Evolutionary conservation across 2,113 vertebrate genomes (phyloP).

Genomic region (Dascyllus trimaculatus): DNA sequence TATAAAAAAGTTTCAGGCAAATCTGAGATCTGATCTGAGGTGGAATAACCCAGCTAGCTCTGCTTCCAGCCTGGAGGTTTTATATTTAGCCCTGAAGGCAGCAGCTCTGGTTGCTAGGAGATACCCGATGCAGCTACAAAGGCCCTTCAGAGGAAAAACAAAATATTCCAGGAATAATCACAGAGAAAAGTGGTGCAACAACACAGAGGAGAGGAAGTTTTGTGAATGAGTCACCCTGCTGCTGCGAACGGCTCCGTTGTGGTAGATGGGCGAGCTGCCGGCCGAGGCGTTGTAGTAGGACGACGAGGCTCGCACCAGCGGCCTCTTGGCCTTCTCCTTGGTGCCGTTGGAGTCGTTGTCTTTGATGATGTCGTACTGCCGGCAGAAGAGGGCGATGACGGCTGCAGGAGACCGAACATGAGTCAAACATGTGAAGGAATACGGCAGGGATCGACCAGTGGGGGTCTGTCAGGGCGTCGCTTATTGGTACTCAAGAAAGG

Average conservation of each 20-base stretch:
- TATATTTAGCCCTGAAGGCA: slow-evolving; percentile 66
- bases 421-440: background rate
- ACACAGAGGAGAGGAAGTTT: background rate
- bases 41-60: background rate
- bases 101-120: slow-evolving; percentile 70
- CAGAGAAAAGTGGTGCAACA: background rate
- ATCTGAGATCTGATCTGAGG: too few relatives aligned
- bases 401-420: slow-evolving; percentile 76
- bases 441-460: too few relatives aligned
- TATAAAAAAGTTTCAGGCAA: too few relatives aligned
- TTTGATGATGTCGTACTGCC: slow-evolving; percentile 97
- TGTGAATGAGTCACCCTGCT: slow-evolving; percentile 83
- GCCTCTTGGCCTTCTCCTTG: slow-evolving; percentile 93
- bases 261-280: slow-evolving; percentile 92
- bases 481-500: too few relatives aligned
- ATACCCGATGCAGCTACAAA: slow-evolving; percentile 50
- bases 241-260: slow-evolving; percentile 86
- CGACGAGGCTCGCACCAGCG: slow-evolving; percentile 90
- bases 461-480: too few relatives aligned
- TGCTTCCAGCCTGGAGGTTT: slow-evolving; percentile 36
- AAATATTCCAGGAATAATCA: slow-evolving; percentile 22
- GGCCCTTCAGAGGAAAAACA: slow-evolving; percentile 42
- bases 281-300: slow-evolving; percentile 84
- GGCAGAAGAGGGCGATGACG: slow-evolving; percentile 96
- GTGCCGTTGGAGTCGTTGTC: slow-evolving; percentile 94